phyloP scores from a whole-genome alignment of 37 sponge, comb jelly and placozoan species.

The Tethya wilhelma region DNA sequence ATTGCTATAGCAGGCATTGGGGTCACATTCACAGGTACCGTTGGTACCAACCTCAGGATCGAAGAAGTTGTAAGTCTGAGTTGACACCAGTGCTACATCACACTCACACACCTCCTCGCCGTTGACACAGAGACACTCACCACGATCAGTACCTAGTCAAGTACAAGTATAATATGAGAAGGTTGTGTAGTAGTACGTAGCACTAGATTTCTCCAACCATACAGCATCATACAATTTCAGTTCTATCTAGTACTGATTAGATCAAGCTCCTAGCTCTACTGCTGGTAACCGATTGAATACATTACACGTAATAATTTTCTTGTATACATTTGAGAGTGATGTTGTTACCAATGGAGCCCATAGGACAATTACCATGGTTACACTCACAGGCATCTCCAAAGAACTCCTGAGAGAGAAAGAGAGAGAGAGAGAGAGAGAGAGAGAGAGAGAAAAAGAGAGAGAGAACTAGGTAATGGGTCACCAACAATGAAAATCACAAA shows the following conservation, averaged over 20 bases:
- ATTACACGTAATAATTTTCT: too few species aligned
- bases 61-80: neutral
- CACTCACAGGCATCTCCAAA: constrained; percentile 68
- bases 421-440: neutral
- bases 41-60: neutral
- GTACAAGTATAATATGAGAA: too few species aligned
- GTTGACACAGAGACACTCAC: too few species aligned
- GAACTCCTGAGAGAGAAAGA: neutral
- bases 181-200: too few species aligned
- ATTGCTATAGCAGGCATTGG: neutral
- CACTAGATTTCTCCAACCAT: too few species aligned
- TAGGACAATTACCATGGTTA: constrained; percentile 18
- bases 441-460: constrained; percentile 10
- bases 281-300: too few species aligned
- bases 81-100: neutral
- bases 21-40: constrained; percentile 13
- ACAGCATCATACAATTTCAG: too few species aligned
- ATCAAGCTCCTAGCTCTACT: too few species aligned
- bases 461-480: neutral
- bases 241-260: too few species aligned
- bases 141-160: too few species aligned
- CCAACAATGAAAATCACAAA: neutral
- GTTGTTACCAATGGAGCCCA: neutral
- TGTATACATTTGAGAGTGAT: too few species aligned
- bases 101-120: too few species aligned